phyloP scores from a whole-genome alignment of 2,113 vertebrate genomes.

The Prolemur simus region DNA sequence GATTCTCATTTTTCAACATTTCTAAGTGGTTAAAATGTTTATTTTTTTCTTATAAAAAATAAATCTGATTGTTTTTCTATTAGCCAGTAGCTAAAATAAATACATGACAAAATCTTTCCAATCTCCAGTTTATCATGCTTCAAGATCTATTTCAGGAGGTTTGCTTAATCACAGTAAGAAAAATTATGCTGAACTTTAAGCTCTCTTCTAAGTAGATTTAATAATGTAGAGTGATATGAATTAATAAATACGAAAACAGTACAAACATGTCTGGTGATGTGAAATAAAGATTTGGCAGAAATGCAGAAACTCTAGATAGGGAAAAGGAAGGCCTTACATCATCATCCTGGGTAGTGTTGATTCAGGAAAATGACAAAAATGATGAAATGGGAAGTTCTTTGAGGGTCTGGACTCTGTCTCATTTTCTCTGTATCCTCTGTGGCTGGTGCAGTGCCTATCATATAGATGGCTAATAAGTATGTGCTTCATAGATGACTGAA shows the following conservation, averaged over 20 bases:
- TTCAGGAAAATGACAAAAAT: not conserved
- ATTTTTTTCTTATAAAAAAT: constrained; percentile 1
- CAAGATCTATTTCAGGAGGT: not conserved
- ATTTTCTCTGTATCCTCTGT: not conserved
- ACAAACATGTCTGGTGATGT: not conserved
- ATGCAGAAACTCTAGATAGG: not conserved
- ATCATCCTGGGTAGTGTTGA: not conserved
- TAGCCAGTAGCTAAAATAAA: not conserved
- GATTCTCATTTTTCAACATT: constrained; percentile 9
- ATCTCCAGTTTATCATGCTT: not conserved
- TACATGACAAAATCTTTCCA: not conserved
- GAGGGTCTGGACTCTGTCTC: not conserved
- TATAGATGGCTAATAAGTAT: not conserved
- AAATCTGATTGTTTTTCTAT: not conserved
- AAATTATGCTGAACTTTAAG: not conserved
- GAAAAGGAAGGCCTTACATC: not conserved
- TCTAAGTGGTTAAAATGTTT: constrained; percentile 3
- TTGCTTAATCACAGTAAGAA: not conserved
- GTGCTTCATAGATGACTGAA: not conserved
- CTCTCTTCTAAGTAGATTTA: not conserved
- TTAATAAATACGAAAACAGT: not conserved
- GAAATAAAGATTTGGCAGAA: not conserved
- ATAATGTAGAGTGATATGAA: not conserved
- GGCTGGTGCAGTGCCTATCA: not conserved
- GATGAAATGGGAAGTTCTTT: not conserved